phyloP scores from a whole-genome alignment of 2,797 vertebrate species.

The Sebastes glaucus region DNA sequence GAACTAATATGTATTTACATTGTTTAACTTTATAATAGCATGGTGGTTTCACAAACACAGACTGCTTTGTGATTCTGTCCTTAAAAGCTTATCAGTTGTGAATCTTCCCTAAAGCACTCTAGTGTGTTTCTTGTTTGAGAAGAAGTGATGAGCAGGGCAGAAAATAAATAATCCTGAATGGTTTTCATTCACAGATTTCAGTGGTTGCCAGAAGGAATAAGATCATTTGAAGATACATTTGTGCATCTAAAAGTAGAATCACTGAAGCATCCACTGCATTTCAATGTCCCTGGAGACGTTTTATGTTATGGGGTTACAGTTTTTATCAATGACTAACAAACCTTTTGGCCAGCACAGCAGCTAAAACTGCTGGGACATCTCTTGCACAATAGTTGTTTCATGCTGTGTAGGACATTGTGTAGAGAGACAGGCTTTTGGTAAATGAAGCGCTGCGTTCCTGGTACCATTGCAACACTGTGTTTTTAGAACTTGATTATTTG shows the following conservation, averaged over 20 bases:
- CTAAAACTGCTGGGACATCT: background rate
- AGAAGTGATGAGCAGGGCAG: background rate
- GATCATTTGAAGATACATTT: background rate
- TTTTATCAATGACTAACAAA: background rate
- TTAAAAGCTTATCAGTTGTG: background rate
- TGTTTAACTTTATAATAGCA: background rate
- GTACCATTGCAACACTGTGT: slow-evolving; percentile 14
- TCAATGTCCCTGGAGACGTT: background rate
- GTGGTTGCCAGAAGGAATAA: background rate
- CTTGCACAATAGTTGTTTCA: background rate
- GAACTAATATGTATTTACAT: background rate
- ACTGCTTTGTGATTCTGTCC: background rate
- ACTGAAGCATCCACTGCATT: background rate
- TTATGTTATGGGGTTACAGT: background rate
- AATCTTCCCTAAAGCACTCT: background rate
- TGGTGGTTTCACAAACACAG: background rate
- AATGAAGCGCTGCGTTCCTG: background rate
- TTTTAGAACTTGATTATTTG: background rate
- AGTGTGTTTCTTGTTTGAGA: background rate
- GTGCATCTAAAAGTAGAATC: background rate
- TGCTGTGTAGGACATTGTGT: background rate
- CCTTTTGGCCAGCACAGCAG: background rate
- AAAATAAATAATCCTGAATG: background rate
- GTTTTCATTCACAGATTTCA: background rate
- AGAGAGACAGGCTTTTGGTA: background rate